Conservation (phyloP, 1,140 invertebrate species). For the Globodera ellingtonae region DNA sequence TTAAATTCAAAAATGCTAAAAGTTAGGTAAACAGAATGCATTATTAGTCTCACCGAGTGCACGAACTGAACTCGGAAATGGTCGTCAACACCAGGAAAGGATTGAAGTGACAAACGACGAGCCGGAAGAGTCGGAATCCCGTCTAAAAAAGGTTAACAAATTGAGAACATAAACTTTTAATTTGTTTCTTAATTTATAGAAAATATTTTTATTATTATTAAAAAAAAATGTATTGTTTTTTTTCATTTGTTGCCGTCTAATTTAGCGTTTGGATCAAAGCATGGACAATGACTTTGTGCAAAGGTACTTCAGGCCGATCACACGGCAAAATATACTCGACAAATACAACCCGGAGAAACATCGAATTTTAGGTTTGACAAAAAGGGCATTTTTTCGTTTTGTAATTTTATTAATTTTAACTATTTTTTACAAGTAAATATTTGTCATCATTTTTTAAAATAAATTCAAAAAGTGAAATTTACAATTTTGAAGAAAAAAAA, state of each 20-base stretch:
- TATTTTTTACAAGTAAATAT: background rate
- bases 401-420: constrained; percentile 1
- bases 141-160: constrained; percentile 45
- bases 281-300: constrained; percentile 74
- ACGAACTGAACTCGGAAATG: constrained; percentile 10
- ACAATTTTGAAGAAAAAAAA: background rate
- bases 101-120: background rate
- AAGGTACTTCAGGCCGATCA: constrained; percentile 74
- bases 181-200: constrained; percentile 54
- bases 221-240: no score
- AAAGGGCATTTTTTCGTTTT: constrained; percentile 7
- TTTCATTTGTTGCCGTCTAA: constrained; percentile 8
- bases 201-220: no score
- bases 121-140: constrained; percentile 34
- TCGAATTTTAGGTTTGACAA: constrained; percentile 23
- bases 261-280: constrained; percentile 71
- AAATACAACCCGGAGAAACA: constrained; percentile 44
- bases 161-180: constrained; percentile 35
- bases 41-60: constrained; percentile 19
- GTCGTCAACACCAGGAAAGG: background rate
- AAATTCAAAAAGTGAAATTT: constrained; percentile 12
- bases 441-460: constrained; percentile 9
- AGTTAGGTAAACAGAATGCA: background rate
- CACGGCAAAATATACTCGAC: constrained; percentile 48
- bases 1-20: no score